Base-by-base conservation (phyloP, 2,888 invertebrate genomes). In the Drosophila falleni region DNA sequence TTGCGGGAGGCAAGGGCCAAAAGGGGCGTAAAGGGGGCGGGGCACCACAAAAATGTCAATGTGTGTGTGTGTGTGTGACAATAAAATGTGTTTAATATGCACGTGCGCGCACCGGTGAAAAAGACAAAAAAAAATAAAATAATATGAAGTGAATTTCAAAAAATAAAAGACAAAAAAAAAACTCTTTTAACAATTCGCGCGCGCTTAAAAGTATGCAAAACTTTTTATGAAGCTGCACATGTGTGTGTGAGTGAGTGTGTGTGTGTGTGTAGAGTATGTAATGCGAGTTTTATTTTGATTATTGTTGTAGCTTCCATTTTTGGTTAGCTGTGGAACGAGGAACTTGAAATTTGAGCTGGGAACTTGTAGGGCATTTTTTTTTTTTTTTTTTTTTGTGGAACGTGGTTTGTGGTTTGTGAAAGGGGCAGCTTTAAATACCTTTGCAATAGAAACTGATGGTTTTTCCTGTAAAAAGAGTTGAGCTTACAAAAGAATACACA, bases 381-480 rank as follows among this genome's bases (percentile, higher is more conserved):
- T 16, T 5, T 5, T 37, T 37, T 13, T n/a, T 37, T 39, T 39
- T 15, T 39, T 15, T 15, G 6, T 29, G 29, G 29, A 29, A 15
- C n/a, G 37, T 15, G 53, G n/a, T n/a, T n/a, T n/a, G 26, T 13
- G 53, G 23, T 29, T 16, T 11, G 31, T 31, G n/a, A 23, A 46
- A 33, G 33, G 83, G 83, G 89, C 88, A 89, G 87, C 80, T 81
- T 86, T 87, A 90, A 90, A 89, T 89, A 90, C 90, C 91, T 90
- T 84, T 81, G 88, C 78, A 90, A 89, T 75, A 89, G 79, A 90
- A 89, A 90, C 76, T 90, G 91, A 88, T 90, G 90, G 79, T 90
- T 90, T 87, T 90, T 90, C 91, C 91, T 90, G 90, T 74, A 90
- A 90, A 80, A 86, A 90, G 84, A 90, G 87, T 81, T 78, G 66